phyloP scores from a whole-genome alignment of 2,113 vertebrate genomes.

The Lichenostomus cassidix region DNA sequence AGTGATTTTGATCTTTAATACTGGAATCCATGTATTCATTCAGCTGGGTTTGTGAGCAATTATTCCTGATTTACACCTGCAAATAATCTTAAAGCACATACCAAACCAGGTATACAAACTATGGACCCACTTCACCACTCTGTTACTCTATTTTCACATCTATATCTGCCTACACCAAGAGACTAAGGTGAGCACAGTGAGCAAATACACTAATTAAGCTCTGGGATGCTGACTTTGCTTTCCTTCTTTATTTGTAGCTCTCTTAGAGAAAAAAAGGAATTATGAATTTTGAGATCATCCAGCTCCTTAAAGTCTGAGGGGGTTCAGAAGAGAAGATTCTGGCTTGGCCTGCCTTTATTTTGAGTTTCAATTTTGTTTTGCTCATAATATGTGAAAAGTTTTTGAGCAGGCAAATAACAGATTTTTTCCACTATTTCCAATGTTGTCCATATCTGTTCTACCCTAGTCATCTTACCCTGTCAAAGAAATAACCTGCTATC shows the following conservation, averaged over 20 bases:
- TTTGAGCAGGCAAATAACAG: neutral
- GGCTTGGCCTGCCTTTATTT: neutral
- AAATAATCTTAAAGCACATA: neutral
- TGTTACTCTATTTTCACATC: neutral
- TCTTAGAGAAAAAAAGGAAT: neutral
- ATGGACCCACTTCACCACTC: neutral
- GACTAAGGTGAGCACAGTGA: neutral
- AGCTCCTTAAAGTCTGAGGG: neutral
- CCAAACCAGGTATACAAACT: neutral
- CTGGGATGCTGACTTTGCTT: neutral
- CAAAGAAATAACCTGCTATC: neutral
- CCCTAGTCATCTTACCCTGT: neutral
- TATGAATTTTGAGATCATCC: neutral
- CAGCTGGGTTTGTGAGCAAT: neutral
- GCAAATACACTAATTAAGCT: neutral
- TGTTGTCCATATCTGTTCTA: neutral
- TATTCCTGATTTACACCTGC: neutral
- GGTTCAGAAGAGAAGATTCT: neutral
- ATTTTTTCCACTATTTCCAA: neutral
- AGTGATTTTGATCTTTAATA: neutral
- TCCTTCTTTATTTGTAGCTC: neutral
- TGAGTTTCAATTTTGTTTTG: neutral
- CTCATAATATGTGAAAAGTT: neutral
- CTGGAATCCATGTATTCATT: neutral
- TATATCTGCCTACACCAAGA: neutral